Conservation (phyloP, 2,888 invertebrate genomes). For the Halocaridina rubra region DNA sequence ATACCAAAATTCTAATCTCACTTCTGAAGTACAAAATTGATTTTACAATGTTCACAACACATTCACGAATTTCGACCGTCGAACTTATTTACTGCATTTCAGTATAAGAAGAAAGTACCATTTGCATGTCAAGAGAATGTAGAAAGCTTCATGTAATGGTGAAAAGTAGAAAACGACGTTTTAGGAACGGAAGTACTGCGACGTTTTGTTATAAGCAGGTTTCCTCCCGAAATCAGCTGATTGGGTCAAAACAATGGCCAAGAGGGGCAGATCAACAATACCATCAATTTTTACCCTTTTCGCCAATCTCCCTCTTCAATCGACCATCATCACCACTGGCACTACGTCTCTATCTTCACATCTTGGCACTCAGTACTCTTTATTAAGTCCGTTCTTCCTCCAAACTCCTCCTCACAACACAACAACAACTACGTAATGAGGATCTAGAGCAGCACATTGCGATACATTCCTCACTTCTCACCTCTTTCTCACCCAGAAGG, state of each 20-base stretch:
- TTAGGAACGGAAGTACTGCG: too few relatives aligned
- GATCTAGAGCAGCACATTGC: conserved; percentile 31
- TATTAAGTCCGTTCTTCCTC: conserved; percentile 6
- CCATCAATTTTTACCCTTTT: not conserved
- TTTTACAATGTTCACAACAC: not conserved
- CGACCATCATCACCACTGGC: not conserved
- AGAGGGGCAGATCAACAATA: not conserved
- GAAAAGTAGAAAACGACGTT: too few relatives aligned
- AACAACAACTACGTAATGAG: conserved; percentile 32
- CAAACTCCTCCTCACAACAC: not conserved
- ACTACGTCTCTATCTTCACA: conserved; percentile 23
- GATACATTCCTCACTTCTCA: conserved; percentile 25
- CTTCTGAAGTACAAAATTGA: too few relatives aligned
- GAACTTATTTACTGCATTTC: too few relatives aligned
- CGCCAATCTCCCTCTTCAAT: not conserved
- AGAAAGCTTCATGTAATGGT: too few relatives aligned
- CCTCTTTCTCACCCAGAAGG: not conserved
- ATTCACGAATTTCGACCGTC: not conserved
- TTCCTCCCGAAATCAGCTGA: conserved; percentile 42
- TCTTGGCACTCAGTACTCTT: conserved; percentile 25
- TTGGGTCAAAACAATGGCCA: conserved; percentile 21
- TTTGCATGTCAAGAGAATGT: too few relatives aligned
- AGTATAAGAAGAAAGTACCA: too few relatives aligned
- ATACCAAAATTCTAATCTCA: too few relatives aligned
- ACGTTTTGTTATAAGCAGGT: too few relatives aligned